Evolutionary conservation across 2,888 invertebrate genomes (phyloP), one percentile per base, ranked within the genome.

Genomic region (Leucophenga maculata): DNA sequence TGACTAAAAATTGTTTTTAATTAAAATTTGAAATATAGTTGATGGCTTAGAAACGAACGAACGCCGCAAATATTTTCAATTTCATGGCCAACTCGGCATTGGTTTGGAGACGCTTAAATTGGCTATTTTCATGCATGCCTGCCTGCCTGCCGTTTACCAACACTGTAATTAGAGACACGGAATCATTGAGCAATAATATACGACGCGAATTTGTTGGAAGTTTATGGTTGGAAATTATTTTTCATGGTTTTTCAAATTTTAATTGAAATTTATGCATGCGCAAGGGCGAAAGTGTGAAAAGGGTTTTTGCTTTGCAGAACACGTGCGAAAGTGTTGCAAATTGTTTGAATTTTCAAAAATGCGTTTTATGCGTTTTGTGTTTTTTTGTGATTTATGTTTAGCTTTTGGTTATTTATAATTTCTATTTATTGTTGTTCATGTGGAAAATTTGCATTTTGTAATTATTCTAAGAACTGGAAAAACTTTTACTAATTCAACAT

Each of bases 381-480:
- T 46, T 69, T 69, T 22, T 48, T 60, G 75, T 80, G 82, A 84
- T 84, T 80, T 84, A 83, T 77, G 72, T 71, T 72, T 71, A 73
- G 78, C 75, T 77, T 69, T 81, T 67, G 57, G 57, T 84, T 79
- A 80, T 80, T 80, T 80, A 80, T 83, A 79, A 74, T 69, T 65
- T 50, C 48, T 18, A 11, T 50, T 6, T 50, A 11, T 67, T 44
- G 4, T 72, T n/a, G 75, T 71, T 78, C 81, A 80, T 80, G 80
- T 80, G 83, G 79, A 84, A 79, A 83, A 84, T 84, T 83, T 84
- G 71, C 76, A 83, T 79, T 82, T 80, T 82, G 83, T 83, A 84
- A 84, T 84, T 84, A 80, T 83, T 83, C 83, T 79, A 80, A 80
- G 83, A 83, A 82, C 14, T 18, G 18, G n/a, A 50, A 18, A 16